Percentiles rank a stretch among this genome's conserved stretches.
These are phyloP conservation scores for Lepisosteus osseus DNA, from an alignment of 2,113 vertebrate species.

Conservation along the genomic window DNA sequence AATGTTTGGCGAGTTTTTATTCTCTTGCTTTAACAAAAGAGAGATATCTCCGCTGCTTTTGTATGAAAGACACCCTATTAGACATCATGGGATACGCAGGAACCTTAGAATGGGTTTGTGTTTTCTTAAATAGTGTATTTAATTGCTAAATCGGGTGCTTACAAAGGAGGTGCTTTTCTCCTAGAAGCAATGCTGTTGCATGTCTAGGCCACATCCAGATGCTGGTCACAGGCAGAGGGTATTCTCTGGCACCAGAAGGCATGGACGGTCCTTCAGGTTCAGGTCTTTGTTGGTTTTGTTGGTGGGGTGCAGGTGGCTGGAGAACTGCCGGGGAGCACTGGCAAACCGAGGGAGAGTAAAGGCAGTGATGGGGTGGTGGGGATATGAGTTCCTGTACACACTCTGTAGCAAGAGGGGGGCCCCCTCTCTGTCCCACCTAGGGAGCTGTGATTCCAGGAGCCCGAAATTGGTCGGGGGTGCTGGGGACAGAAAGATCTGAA, in stretches of 20 bases:
- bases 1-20: too few species aligned
- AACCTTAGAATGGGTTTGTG: too few species aligned
- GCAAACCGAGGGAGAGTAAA: constrained; percentile 41
- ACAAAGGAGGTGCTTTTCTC: too few species aligned
- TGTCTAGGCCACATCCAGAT: too few species aligned
- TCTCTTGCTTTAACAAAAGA: too few species aligned
- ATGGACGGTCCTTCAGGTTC: constrained; percentile 34
- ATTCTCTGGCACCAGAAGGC: constrained; percentile 45
- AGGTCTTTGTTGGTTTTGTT: constrained; percentile 47
- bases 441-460: constrained; percentile 45
- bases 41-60: too few species aligned
- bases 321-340: constrained; percentile 38
- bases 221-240: constrained; percentile 11
- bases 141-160: too few species aligned
- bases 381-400: constrained; percentile 49
- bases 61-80: too few species aligned
- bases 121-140: too few species aligned
- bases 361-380: constrained; percentile 38
- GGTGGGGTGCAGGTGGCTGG: constrained; percentile 42
- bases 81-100: too few species aligned
- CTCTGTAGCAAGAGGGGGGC: constrained; percentile 32
- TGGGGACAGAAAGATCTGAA: constrained; percentile 16
- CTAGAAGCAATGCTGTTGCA: too few species aligned
- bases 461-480: constrained; percentile 73
- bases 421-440: constrained; percentile 31